phyloP scores from a whole-genome alignment of 1,140 invertebrate genomes.

The Tetragonula clypearis region DNA sequence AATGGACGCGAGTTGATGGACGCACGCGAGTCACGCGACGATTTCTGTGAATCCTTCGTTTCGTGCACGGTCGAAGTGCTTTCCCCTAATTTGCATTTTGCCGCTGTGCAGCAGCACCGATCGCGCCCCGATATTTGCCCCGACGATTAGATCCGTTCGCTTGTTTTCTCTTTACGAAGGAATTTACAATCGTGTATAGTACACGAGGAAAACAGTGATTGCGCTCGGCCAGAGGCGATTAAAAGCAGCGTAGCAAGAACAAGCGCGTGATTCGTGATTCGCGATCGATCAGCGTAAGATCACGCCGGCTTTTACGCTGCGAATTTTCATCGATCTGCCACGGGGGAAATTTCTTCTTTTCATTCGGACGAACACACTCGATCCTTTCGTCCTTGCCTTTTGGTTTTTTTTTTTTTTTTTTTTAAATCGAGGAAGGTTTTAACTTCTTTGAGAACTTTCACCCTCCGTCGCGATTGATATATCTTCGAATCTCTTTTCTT shows the following conservation, averaged over 20 bases:
- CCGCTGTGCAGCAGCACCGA: not conserved
- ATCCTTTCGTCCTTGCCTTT: not conserved
- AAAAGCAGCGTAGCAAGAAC: conserved; percentile 28
- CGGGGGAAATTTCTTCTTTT: not conserved
- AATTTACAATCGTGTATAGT: conserved; percentile 28
- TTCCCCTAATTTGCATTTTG: conserved; percentile 67
- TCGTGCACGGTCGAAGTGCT: conserved; percentile 38
- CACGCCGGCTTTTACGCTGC: conserved; percentile 1
- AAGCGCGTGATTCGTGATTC: not conserved
- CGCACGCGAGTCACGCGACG: conserved; percentile 40
- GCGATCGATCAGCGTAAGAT: conserved; percentile 18
- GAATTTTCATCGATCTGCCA: conserved; percentile 45
- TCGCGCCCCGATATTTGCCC: conserved; percentile 58
- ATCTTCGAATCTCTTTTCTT: not conserved
- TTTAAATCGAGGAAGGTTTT: not conserved
- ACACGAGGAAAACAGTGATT: conserved; percentile 41
- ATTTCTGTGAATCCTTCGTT: conserved; percentile 36
- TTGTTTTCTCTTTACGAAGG: conserved; percentile 32
- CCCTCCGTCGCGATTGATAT: not conserved
- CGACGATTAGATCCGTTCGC: conserved; percentile 55
- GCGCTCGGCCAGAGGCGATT: conserved; percentile 37
- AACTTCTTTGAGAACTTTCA: not conserved
- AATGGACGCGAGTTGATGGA: not conserved
- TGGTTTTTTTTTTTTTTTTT: not conserved
- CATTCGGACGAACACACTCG: not conserved